These are phyloP conservation scores for Vanacampus margaritifer DNA, from an alignment of 2,113 vertebrate species.

Conservation along the genomic window DNA sequence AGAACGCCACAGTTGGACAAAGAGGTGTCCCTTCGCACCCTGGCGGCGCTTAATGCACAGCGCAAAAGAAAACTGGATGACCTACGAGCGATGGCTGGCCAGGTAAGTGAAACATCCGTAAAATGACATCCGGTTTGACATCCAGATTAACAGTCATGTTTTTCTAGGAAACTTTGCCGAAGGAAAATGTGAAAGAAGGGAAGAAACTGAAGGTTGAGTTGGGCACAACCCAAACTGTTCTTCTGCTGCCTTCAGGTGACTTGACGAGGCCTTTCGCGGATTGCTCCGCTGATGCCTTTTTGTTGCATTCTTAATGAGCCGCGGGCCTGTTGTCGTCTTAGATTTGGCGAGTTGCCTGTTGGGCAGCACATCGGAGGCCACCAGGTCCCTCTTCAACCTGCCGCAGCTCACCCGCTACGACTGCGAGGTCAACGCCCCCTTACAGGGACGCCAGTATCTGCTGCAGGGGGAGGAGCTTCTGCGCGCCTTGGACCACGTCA, in stretches of 20 bases:
- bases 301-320: background rate
- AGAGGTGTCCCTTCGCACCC: slow-evolving; percentile 79
- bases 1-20: slow-evolving; percentile 78
- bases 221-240: slow-evolving; percentile 76
- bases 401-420: slow-evolving; percentile 92
- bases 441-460: slow-evolving; percentile 88
- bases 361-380: slow-evolving; percentile 82
- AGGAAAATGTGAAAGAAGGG: slow-evolving; percentile 74
- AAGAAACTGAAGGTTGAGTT: slow-evolving; percentile 85
- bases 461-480: slow-evolving; percentile 94
- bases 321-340: slow-evolving; percentile 29
- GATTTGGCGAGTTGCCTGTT: slow-evolving; percentile 90
- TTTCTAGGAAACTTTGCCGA: slow-evolving; percentile 76
- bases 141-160: slow-evolving; percentile 25
- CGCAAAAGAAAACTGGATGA: slow-evolving; percentile 90
- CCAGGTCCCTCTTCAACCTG: slow-evolving; percentile 67
- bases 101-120: slow-evolving; percentile 66
- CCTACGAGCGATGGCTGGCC: slow-evolving; percentile 77
- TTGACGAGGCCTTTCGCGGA: slow-evolving; percentile 5
- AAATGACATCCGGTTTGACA: too few relatives aligned
- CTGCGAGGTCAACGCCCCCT: slow-evolving; percentile 92
- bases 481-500: slow-evolving; percentile 92
- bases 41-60: slow-evolving; percentile 83
- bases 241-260: slow-evolving; percentile 90
- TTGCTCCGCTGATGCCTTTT: background rate